phyloP scores from a whole-genome alignment of 2,113 vertebrate genomes.

The Solea senegalensis region DNA sequence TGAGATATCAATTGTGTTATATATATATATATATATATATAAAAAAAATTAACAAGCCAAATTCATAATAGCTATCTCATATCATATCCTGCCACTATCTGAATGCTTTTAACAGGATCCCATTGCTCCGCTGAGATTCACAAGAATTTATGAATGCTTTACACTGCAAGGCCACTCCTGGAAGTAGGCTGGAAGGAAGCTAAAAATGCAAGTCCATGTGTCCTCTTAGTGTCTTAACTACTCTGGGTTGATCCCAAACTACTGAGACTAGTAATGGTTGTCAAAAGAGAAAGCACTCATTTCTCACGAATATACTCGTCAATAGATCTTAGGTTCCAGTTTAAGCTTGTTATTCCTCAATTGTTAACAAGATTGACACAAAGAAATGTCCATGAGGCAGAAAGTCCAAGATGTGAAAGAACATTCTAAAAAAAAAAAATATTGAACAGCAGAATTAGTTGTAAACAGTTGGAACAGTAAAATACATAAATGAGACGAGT shows the following conservation, averaged over 20 bases:
- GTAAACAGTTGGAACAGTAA: too few species aligned
- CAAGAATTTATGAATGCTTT: conserved; percentile 36
- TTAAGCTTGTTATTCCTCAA: not conserved
- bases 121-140: conserved; percentile 41
- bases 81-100: conserved; percentile 12
- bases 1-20: conserved; percentile 50
- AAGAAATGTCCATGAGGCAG: not conserved
- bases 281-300: not conserved
- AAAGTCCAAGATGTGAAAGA: conserved; percentile 1
- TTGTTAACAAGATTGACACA: not conserved
- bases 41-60: conserved; percentile 42
- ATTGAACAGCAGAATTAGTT: not conserved
- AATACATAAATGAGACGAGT: conserved; percentile 23
- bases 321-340: not conserved
- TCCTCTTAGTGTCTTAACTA: not conserved
- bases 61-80: conserved; percentile 39
- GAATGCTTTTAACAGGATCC: conserved; percentile 30
- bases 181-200: conserved; percentile 16
- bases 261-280: not conserved
- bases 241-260: not conserved
- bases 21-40: not conserved
- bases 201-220: not conserved
- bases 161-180: conserved; percentile 16
- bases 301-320: not conserved
- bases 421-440: not conserved